Evolutionary conservation across 2,113 vertebrate genomes (phyloP), one percentile per base, ranked within the genome.

Genomic region (Ceuthmochares aereus): DNA sequence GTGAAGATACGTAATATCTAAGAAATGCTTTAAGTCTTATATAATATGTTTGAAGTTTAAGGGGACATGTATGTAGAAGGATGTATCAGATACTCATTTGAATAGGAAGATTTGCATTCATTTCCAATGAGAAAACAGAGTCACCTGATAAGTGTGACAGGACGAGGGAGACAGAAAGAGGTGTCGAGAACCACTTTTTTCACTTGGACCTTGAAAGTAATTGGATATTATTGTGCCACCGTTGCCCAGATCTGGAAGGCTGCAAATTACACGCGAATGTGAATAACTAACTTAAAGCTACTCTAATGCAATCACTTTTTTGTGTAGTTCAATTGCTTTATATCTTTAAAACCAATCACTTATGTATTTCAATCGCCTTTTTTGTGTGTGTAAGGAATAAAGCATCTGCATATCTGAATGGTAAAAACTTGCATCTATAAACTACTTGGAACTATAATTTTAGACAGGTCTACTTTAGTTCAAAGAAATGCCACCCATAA

Each of bases 341-440:
- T 6, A 37, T 43, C 2, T 80, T 84, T 90, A 14, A 52, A 66
- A 74, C 3, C 27, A 25, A 69, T 10, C 19, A 52, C 8, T 34
- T 7, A 11, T 5, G 4, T 56, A 37, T 29, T 23, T 54, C 43
- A 81, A 8, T 8, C 0, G 1, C 4, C 30, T 23, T 69, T 68
- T 32, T 17, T 69, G 16, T 16, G 34, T 40, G 36, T 27, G 25
- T 59, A 34, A 27, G 68, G 19, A 91, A 77, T 13, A 1, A 16
- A 64, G 26, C 27, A 70, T 19, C 22, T 60, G 52, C 20, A 26
- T 30, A 56, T 13, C 26, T 43, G 55, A 84, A 30, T 82, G n/a
- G 40, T 56, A 82, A 84, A 62, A 90, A 32, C n/a, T 23, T 49
- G 12, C 13, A 26, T 1, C 13, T 19, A 32, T 23, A 60, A 77